Conservation (phyloP, 2,113 vertebrate species). For the Dasyurus viverrinus region DNA sequence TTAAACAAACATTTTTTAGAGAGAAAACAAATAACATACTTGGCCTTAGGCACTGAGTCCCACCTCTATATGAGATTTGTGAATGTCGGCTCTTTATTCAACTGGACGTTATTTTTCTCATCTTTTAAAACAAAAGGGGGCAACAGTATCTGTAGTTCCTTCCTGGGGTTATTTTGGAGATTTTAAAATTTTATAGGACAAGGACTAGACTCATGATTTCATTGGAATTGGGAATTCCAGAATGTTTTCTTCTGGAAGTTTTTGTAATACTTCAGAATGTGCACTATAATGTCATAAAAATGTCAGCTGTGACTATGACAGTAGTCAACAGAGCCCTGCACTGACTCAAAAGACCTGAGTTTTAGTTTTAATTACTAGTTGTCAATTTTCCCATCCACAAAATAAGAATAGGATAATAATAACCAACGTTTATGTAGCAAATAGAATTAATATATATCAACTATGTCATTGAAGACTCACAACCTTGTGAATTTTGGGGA, state of each 20-base stretch:
- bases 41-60: not conserved
- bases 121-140: not conserved
- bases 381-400: not conserved
- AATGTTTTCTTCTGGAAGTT: not conserved
- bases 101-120: not conserved
- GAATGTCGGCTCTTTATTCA: not conserved
- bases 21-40: not conserved
- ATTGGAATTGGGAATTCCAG: not conserved
- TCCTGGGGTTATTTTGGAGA: not conserved
- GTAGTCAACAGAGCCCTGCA: not conserved
- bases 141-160: not conserved
- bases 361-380: not conserved
- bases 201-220: not conserved
- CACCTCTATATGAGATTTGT: not conserved
- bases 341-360: not conserved
- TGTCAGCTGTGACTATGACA: not conserved
- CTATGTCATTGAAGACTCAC: not conserved
- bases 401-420: not conserved
- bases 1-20: not conserved
- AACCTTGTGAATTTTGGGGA: not conserved
- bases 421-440: not conserved
- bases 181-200: not conserved
- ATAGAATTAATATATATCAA: not conserved
- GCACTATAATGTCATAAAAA: not conserved
- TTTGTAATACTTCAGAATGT: not conserved